A percentile compares a stretch with the other conserved stretches of the same genome.
Evolutionary conservation across 2,113 vertebrate genomes (phyloP).

Genomic region (Columba livia): DNA sequence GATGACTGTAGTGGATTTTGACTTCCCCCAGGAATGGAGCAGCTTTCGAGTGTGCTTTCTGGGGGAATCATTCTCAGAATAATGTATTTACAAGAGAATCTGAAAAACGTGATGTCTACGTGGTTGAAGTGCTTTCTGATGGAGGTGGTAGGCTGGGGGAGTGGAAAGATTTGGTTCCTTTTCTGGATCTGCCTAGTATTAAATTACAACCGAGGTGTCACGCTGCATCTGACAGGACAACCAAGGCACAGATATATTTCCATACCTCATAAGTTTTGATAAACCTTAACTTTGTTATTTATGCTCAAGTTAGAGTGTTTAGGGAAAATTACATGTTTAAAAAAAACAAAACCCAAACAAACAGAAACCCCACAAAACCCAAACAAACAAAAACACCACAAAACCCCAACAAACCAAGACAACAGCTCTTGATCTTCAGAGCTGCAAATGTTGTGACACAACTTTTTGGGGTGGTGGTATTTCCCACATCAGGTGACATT

Average conservation of each 20-base stretch:
- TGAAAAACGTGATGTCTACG: not conserved
- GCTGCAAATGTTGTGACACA: not conserved
- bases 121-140: not conserved
- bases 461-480: not conserved
- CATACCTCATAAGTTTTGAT: not conserved
- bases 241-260: not conserved
- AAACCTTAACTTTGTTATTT: not conserved
- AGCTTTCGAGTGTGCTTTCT: not conserved
- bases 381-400: not conserved
- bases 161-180: not conserved
- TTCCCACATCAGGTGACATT: not conserved
- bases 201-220: not conserved
- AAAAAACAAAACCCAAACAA: not conserved
- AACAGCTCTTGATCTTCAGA: not conserved
- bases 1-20: not conserved
- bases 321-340: not conserved
- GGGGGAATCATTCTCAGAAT: not conserved
- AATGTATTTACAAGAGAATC: not conserved
- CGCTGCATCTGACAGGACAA: not conserved
- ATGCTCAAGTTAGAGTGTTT: not conserved
- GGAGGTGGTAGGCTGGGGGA: not conserved
- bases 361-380: not conserved
- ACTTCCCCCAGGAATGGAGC: not conserved
- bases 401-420: not conserved
- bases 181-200: not conserved